Evolutionary conservation across 2,888 invertebrate species (phyloP).

Genomic region (Agrotis clavis): DNA sequence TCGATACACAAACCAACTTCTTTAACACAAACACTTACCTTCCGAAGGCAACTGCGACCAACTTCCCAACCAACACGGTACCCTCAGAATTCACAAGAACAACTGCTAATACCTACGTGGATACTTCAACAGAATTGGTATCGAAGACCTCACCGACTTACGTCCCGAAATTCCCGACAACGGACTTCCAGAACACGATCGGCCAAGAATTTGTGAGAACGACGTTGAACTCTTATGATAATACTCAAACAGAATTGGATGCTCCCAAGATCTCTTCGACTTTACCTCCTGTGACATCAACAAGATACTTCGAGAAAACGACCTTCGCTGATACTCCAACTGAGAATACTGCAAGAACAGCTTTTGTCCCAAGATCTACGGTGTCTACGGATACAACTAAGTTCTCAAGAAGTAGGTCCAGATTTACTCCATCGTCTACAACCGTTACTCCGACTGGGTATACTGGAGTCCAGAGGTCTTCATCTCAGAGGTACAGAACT

Average conservation of each 20-base stretch:
- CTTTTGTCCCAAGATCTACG: constrained; percentile 51
- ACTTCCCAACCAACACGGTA: constrained; percentile 53
- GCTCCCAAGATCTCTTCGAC: constrained; percentile 56
- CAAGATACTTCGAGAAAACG: constrained; percentile 49
- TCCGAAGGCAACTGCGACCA: constrained; percentile 48
- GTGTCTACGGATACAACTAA: constrained; percentile 53
- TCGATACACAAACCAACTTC: constrained; percentile 48
- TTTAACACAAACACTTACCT: constrained; percentile 55
- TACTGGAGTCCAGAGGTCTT: constrained; percentile 49
- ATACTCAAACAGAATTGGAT: constrained; percentile 49
- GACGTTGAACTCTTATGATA: constrained; percentile 46
- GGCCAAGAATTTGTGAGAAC: constrained; percentile 50
- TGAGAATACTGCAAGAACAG: constrained; percentile 51
- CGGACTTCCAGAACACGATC: constrained; percentile 53
- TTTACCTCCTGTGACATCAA: constrained; percentile 43
- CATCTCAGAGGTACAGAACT: constrained; percentile 57
- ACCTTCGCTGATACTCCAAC: constrained; percentile 49
- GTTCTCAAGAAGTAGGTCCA: constrained; percentile 43
- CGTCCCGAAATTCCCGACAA: constrained; percentile 55
- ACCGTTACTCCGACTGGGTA: constrained; percentile 48
- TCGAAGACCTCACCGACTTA: constrained; percentile 53
- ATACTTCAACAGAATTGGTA: constrained; percentile 60
- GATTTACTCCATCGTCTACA: constrained; percentile 24
- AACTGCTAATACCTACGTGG: constrained; percentile 47
- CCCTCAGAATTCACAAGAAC: constrained; percentile 48